Evolutionary conservation across 2,888 invertebrate genomes (phyloP).

Genomic region (Mongoloraphidia duomilia): DNA sequence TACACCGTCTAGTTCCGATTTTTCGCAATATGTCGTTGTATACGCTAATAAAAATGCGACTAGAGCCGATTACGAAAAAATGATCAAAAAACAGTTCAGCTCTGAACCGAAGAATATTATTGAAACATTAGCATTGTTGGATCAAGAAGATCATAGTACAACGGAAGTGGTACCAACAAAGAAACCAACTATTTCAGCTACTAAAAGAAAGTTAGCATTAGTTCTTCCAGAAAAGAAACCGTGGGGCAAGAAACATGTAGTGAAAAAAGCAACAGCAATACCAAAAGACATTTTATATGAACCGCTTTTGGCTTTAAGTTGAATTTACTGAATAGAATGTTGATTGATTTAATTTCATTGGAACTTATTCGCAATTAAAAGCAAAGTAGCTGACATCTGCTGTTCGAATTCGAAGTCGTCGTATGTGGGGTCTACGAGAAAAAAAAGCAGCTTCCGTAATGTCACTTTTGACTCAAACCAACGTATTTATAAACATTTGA

Average conservation of each 20-base stretch:
- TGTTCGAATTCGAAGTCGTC: too few species aligned
- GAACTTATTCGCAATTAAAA: too few species aligned
- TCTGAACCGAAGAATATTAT: slow-evolving; percentile 67
- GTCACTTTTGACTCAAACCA: too few species aligned
- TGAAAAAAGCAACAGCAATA: slow-evolving; percentile 33
- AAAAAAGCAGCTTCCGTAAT: too few species aligned
- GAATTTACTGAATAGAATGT: slow-evolving; percentile 19
- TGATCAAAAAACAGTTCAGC: slow-evolving; percentile 28
- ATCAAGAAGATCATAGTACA: slow-evolving; percentile 32
- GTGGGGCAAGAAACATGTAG: slow-evolving; percentile 32
- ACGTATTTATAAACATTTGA: too few species aligned
- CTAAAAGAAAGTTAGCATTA: slow-evolving; percentile 48
- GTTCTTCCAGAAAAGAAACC: slow-evolving; percentile 37
- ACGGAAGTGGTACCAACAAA: slow-evolving; percentile 23
- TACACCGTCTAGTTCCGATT: slow-evolving; percentile 64
- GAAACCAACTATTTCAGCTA: slow-evolving; percentile 38
- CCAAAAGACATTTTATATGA: slow-evolving; percentile 40
- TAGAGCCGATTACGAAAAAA: slow-evolving; percentile 36
- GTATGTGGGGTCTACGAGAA: too few species aligned
- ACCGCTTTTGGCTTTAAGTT: slow-evolving; percentile 53
- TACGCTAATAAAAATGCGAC: slow-evolving; percentile 70
- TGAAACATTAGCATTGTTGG: slow-evolving; percentile 61
- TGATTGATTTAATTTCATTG: too few species aligned
- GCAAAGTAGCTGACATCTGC: too few species aligned
- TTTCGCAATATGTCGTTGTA: slow-evolving; percentile 70